Evolutionary conservation across 2,113 vertebrate species (phyloP).

Genomic region (Ramphastos sulfuratus): DNA sequence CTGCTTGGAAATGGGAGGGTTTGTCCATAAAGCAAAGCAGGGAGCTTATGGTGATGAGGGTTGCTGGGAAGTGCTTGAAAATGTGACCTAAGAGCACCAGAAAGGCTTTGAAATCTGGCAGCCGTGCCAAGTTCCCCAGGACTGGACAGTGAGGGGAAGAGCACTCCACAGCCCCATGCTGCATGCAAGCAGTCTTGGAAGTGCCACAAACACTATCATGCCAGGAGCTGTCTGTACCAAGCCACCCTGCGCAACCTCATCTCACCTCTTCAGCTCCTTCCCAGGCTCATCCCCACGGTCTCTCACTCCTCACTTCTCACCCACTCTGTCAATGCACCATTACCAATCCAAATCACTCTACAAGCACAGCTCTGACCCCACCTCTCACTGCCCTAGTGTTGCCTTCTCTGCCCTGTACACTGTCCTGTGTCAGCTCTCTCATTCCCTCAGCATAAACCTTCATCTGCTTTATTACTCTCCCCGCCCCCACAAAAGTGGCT

Average conservation of each 20-base stretch:
- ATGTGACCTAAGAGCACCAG: not conserved
- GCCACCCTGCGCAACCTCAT: not conserved
- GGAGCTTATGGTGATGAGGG: not conserved
- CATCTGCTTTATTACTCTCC: not conserved
- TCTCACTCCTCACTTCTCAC: not conserved
- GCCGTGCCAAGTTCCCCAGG: not conserved
- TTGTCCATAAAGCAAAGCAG: not conserved
- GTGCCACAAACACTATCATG: not conserved
- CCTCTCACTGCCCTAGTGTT: accelerated
- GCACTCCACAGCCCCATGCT: not conserved
- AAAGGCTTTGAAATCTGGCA: not conserved
- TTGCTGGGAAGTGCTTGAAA: not conserved
- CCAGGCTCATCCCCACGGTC: not conserved
- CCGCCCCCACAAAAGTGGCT: not conserved
- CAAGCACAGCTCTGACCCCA: not conserved
- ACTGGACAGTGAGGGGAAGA: not conserved
- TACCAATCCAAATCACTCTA: not conserved
- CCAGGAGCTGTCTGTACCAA: not conserved
- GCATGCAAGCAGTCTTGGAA: not conserved
- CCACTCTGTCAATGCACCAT: accelerated
- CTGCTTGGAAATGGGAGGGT: not conserved
- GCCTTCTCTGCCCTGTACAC: accelerated
- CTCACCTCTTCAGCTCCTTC: not conserved
- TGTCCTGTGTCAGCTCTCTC: not conserved
- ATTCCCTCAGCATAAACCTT: not conserved